Percentiles rank a stretch among this genome's conserved stretches.
phyloP scores from a whole-genome alignment of 1,140 invertebrate species.

The Goniozus legneri region DNA sequence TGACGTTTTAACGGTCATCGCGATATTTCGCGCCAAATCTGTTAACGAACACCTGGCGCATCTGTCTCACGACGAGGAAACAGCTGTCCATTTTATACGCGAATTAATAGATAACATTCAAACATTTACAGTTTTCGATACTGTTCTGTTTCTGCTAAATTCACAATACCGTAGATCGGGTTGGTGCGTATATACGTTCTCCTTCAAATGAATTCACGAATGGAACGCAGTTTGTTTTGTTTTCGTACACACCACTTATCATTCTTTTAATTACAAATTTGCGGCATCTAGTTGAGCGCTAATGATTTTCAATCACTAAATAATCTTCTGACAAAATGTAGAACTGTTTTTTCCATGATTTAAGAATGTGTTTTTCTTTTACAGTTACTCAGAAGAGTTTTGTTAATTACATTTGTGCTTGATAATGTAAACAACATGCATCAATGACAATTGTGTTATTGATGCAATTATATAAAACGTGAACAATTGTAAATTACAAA shows the following conservation, averaged over 20 bases:
- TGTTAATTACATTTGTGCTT: background rate
- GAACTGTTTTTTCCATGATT: constrained; percentile 6
- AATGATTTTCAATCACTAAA: too few relatives aligned
- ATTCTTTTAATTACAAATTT: background rate
- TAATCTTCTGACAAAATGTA: background rate
- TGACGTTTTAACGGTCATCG: background rate
- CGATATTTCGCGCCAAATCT: constrained; percentile 37
- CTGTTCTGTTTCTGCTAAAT: background rate
- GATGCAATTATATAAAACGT: constrained; percentile 2
- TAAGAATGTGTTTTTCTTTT: background rate
- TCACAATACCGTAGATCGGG: too few relatives aligned
- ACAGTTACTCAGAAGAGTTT: background rate
- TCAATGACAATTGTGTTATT: background rate
- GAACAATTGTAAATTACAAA: background rate
- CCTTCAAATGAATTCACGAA: background rate
- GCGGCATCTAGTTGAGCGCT: too few relatives aligned
- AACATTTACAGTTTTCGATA: background rate
- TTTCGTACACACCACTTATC: background rate
- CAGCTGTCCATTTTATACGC: constrained; percentile 32
- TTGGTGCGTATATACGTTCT: background rate
- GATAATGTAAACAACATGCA: background rate
- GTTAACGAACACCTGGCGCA: constrained; percentile 35
- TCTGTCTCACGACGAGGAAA: constrained; percentile 28
- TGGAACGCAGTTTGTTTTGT: background rate
- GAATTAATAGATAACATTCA: background rate